A percentile compares a stretch with the other conserved stretches of the same genome.
Evolutionary conservation across 2,888 invertebrate genomes (phyloP).

Genomic region (Catocala fraxini): DNA sequence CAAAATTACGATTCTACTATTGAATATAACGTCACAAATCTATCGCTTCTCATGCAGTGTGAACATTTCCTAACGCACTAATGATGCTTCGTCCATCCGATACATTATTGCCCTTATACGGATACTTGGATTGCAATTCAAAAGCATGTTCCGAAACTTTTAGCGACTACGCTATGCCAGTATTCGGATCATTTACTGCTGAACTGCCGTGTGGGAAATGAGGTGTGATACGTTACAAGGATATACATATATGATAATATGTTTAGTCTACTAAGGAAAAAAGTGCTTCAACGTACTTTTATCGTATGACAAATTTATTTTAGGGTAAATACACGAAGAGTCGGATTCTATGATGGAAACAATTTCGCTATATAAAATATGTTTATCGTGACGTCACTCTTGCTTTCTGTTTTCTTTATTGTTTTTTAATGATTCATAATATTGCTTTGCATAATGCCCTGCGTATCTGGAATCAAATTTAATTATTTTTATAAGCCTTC

Average conservation of each 20-base stretch:
- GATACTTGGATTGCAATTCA: constrained; percentile 31
- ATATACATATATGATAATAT: background rate
- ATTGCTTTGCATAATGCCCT: too few species aligned
- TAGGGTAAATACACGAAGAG: too few species aligned
- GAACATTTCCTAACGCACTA: constrained; percentile 28
- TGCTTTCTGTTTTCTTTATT: too few species aligned
- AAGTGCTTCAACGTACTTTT: too few species aligned
- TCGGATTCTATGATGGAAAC: too few species aligned
- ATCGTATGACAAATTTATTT: too few species aligned
- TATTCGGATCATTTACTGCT: constrained; percentile 24
- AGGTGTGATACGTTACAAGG: constrained; percentile 16
- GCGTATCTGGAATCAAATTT: too few species aligned
- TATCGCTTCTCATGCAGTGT: constrained; percentile 12
- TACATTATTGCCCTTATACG: constrained; percentile 42
- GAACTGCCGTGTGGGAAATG: constrained; percentile 30
- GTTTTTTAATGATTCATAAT: too few species aligned
- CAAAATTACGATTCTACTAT: background rate
- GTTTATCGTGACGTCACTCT: too few species aligned
- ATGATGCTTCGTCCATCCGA: constrained; percentile 39
- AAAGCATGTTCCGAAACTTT: constrained; percentile 35
- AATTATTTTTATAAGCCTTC: too few species aligned
- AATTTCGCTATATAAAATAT: too few species aligned
- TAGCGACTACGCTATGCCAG: constrained; percentile 21
- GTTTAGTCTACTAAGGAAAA: too few species aligned
- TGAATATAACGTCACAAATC: background rate